Evolutionary conservation across 2,888 invertebrate genomes (phyloP).

Genomic region (Clepsis dumicolana): DNA sequence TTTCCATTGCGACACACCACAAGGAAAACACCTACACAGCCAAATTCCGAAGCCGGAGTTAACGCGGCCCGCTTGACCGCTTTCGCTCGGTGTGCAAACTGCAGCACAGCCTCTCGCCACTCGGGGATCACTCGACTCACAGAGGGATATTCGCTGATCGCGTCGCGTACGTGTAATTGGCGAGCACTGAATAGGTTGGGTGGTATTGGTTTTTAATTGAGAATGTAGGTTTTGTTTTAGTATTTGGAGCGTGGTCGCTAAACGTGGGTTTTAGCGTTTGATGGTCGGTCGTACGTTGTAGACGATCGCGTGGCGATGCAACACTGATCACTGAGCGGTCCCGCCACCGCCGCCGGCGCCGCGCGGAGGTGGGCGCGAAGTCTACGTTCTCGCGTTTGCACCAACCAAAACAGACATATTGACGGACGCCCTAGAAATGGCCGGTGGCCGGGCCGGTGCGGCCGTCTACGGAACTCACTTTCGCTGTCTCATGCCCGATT

Average conservation of each 20-base stretch:
- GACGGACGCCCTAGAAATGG: slow-evolving; percentile 71
- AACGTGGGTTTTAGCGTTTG: slow-evolving; percentile 52
- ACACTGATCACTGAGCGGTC: slow-evolving; percentile 51
- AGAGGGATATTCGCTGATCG: slow-evolving; percentile 12
- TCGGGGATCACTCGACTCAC: slow-evolving; percentile 49
- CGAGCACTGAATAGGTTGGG: slow-evolving; percentile 12
- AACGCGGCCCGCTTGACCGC: slow-evolving; percentile 69
- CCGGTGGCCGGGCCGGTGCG: slow-evolving; percentile 52
- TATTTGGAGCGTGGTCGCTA: slow-evolving; percentile 48
- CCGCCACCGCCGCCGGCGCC: slow-evolving; percentile 45
- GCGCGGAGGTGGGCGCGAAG: slow-evolving; percentile 45
- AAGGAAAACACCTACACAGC: slow-evolving; percentile 76
- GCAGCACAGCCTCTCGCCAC: slow-evolving; percentile 48
- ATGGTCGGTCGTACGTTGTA: slow-evolving; percentile 42
- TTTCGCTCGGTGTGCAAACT: slow-evolving; percentile 74
- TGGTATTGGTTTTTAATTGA: neutral
- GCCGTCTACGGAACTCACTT: slow-evolving; percentile 67
- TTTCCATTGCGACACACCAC: slow-evolving; percentile 81
- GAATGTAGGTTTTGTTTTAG: slow-evolving; percentile 18
- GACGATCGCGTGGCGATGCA: slow-evolving; percentile 51
- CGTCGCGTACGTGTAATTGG: slow-evolving; percentile 5
- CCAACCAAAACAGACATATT: slow-evolving; percentile 55
- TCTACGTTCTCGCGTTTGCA: slow-evolving; percentile 51
- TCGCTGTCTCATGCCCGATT: slow-evolving; percentile 67
- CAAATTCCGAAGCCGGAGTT: slow-evolving; percentile 65